phyloP scores from a whole-genome alignment of 2,113 vertebrate species.

The Hemiscyllium ocellatum region DNA sequence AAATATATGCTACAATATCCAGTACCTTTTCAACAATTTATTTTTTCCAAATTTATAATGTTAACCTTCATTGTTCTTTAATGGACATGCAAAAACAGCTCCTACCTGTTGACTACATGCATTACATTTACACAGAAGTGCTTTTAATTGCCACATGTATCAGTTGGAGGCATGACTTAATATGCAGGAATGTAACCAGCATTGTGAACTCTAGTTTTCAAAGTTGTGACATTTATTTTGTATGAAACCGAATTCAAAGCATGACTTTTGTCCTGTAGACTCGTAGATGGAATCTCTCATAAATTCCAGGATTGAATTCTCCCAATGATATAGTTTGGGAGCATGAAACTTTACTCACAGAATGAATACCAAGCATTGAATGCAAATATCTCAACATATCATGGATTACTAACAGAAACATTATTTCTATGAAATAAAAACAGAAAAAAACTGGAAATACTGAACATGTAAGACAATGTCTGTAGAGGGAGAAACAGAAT shows the following conservation, averaged over 20 bases:
- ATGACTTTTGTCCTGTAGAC: not conserved
- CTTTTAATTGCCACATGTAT: not conserved
- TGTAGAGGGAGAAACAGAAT: not conserved
- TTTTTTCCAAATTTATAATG: not conserved
- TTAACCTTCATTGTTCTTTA: not conserved
- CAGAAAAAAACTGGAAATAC: not conserved
- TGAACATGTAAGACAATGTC: not conserved
- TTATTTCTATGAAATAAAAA: not conserved
- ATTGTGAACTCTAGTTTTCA: not conserved
- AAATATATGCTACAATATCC: not conserved
- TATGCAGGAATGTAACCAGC: not conserved
- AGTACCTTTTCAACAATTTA: not conserved
- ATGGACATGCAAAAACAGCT: not conserved
- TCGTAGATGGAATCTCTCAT: not conserved
- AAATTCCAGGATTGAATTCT: not conserved
- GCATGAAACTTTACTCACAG: not conserved
- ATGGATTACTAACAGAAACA: not conserved
- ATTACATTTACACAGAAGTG: not conserved
- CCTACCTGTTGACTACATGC: not conserved
- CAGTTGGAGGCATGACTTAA: not conserved
- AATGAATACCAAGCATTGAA: not conserved
- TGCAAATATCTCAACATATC: not conserved
- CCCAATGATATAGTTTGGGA: not conserved
- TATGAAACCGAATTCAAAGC: not conserved
- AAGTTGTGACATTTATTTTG: not conserved